phyloP scores from a whole-genome alignment of 2,113 vertebrate species.

The Willisornis vidua region DNA sequence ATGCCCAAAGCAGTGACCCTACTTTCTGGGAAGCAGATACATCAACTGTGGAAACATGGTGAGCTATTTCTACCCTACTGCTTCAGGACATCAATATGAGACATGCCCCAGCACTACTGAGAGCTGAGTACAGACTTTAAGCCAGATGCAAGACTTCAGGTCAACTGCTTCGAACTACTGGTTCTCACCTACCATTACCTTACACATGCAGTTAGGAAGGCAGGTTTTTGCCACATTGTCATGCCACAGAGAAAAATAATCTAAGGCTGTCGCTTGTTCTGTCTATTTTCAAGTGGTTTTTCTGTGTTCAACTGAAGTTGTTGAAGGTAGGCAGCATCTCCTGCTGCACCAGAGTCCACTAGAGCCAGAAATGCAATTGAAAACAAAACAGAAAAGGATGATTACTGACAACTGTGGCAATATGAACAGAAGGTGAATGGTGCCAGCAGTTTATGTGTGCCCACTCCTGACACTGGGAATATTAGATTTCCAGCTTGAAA shows the following conservation, averaged over 20 bases:
- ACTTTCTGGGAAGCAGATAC: conserved; percentile 1
- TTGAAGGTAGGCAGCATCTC: background rate
- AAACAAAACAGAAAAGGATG: conserved; percentile 30
- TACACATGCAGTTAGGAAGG: background rate
- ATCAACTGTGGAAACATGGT: conserved; percentile 29
- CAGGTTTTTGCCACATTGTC: background rate
- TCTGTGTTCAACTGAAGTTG: conserved; percentile 50
- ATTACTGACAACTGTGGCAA: conserved; percentile 46
- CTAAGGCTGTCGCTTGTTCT: background rate
- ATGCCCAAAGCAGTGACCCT: background rate
- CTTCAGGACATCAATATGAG: conserved; percentile 28
- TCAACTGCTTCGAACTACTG: background rate
- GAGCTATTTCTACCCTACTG: conserved; percentile 23
- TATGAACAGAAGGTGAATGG: conserved; percentile 52
- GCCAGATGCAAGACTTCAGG: background rate
- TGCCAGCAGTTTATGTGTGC: conserved; percentile 58
- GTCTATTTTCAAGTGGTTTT: conserved; percentile 32
- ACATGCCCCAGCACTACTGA: background rate
- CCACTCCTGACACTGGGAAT: conserved; percentile 54
- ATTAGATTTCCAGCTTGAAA: conserved; percentile 67
- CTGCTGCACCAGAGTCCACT: conserved; percentile 1
- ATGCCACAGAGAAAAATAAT: background rate
- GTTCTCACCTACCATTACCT: background rate
- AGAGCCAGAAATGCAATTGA: conserved; percentile 35
- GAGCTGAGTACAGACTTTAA: background rate